A percentile compares a stretch with the other conserved stretches of the same genome.
Evolutionary conservation across 1,140 invertebrate species (phyloP).

Genomic region (Caenorhabditis latens): DNA sequence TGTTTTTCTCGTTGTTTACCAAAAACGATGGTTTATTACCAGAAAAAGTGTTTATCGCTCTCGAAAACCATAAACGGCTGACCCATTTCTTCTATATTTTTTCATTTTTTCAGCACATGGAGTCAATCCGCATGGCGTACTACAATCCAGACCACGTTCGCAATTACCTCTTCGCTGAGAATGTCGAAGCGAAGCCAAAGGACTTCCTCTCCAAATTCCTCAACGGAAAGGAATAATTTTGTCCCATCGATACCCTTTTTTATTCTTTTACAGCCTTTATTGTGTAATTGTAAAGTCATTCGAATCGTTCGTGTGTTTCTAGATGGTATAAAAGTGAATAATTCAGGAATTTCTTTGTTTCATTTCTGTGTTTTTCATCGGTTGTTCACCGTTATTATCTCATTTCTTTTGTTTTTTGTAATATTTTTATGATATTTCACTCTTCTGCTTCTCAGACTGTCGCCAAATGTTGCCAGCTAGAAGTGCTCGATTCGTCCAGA

Average conservation of each 20-base stretch:
- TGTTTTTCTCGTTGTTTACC: no score
- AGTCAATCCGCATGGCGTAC: constrained; percentile 70
- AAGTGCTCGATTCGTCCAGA: background rate
- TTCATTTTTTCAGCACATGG: constrained; percentile 71
- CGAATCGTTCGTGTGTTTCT: no score
- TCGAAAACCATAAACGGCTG: no score
- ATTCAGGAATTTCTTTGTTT: constrained; percentile 24
- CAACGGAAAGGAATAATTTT: constrained; percentile 66
- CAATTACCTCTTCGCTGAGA: constrained; percentile 74
- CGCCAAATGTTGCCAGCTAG: background rate
- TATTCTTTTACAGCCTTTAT: constrained; percentile 9
- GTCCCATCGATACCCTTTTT: background rate
- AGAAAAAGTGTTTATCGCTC: no score
- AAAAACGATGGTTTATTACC: no score
- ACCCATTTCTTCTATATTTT: no score
- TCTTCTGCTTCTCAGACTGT: background rate
- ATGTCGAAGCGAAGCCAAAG: constrained; percentile 74
- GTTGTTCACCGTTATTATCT: background rate
- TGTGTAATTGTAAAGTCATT: constrained; percentile 46
- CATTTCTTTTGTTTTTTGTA: background rate
- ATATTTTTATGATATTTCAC: background rate
- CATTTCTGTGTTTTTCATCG: background rate
- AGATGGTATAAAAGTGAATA: background rate
- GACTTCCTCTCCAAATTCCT: constrained; percentile 76
- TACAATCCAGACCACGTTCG: constrained; percentile 74